A percentile compares a stretch with the other conserved stretches of the same genome.
Evolutionary conservation across 2,113 vertebrate species (phyloP).

Genomic region (Jacana jacana): DNA sequence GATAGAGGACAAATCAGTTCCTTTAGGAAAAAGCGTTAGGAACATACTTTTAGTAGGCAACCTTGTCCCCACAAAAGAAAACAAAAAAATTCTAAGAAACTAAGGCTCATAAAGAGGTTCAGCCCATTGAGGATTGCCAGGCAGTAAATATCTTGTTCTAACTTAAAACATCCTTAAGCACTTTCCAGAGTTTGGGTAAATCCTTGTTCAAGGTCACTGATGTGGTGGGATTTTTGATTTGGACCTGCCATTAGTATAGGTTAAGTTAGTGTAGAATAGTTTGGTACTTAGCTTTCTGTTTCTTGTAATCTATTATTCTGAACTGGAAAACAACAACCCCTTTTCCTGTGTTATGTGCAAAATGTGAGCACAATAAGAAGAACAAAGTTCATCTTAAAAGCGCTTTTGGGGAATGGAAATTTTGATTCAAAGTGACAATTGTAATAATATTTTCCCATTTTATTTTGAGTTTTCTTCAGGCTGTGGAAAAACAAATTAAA

Average conservation of each 20-base stretch:
- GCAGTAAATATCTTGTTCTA: neutral
- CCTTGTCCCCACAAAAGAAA: neutral
- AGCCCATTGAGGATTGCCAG: neutral
- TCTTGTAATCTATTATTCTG: neutral
- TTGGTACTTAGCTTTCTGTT: neutral
- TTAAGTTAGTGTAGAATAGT: neutral
- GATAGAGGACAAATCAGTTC: neutral
- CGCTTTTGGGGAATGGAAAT: neutral
- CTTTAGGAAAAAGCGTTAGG: neutral
- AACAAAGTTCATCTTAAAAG: neutral
- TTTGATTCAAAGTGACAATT: conserved; percentile 15
- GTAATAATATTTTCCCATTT: neutral
- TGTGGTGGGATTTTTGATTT: neutral
- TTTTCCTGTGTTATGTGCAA: neutral
- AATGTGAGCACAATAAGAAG: neutral
- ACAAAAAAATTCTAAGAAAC: too few species aligned
- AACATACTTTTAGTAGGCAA: neutral
- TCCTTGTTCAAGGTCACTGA: neutral
- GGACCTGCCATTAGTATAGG: neutral
- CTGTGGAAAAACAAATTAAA: neutral
- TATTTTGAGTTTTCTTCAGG: neutral
- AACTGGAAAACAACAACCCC: neutral
- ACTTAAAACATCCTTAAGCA: neutral
- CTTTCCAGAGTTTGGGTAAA: neutral
- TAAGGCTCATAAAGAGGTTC: neutral